Evolutionary conservation across 2,113 vertebrate genomes (phyloP).

Genomic region (Bombycilla garrulus): DNA sequence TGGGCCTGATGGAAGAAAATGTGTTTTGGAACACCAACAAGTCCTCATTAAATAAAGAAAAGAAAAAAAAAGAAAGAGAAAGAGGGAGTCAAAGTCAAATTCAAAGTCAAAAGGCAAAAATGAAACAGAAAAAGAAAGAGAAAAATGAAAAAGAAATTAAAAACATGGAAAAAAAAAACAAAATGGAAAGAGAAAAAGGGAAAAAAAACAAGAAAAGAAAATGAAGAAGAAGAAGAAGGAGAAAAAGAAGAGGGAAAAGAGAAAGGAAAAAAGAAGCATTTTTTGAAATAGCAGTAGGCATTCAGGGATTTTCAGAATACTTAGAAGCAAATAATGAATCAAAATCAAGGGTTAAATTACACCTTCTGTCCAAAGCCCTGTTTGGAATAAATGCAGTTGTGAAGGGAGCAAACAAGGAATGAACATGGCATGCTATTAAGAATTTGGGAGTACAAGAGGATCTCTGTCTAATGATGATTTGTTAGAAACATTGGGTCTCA

Average conservation of each 20-base stretch:
- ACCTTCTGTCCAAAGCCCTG: neutral
- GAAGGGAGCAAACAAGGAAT: neutral
- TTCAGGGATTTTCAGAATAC: neutral
- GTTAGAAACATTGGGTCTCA: neutral
- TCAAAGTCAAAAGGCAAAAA: neutral
- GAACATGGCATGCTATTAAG: neutral
- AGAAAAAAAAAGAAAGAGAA: neutral
- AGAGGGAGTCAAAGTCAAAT: neutral
- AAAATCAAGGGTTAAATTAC: neutral
- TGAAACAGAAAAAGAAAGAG: neutral
- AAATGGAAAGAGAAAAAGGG: neutral
- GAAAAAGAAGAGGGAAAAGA: too few relatives aligned
- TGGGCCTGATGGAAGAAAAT: neutral
- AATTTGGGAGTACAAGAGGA: neutral
- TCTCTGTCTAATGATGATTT: conserved; percentile 1
- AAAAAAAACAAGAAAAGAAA: neutral
- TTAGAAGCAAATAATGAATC: neutral
- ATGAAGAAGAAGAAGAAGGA: too few relatives aligned
- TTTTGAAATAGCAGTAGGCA: neutral
- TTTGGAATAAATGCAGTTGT: conserved; percentile 3
- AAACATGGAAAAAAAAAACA: neutral
- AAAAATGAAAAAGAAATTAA: accelerated
- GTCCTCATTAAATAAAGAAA: neutral
- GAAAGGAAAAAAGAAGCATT: neutral
- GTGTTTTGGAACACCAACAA: neutral